Evolutionary conservation across 1,140 invertebrate species (phyloP), one percentile per base, ranked within the genome.

Genomic region (Drosophila watanabei): DNA sequence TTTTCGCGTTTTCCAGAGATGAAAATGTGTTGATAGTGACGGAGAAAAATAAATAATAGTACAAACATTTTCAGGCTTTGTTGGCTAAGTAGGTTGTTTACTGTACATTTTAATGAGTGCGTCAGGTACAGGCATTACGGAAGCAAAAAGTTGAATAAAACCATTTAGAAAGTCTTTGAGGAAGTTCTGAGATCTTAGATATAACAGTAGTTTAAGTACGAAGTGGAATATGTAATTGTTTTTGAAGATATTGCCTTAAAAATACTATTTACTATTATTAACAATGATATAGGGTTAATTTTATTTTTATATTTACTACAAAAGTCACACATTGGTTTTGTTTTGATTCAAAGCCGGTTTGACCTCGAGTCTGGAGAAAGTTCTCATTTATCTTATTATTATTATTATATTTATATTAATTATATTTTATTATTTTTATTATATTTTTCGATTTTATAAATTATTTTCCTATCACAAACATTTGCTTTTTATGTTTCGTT

Each of bases 21-120:
- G 75, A 72, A 88, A 82, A 73, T 46, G 18, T 56, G 75, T 73
- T 61, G 86, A 85, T 89, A 84, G 52, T 49, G 30, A 10, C 14
- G 39, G 30, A 30, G 0, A 33, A 33, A 18, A 28, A 48, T 28
- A 24, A 24, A 48, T 48, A 24, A 13, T 41, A 63, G 39, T 20
- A 4, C 18, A 16, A 35, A 33, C 30, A 28, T 56, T 28, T 72
- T 82, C 54, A 45, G 64, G 63, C 72, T 51, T 61, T 75, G 62
- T 32, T 88, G 69, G 30, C 9, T 45, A 84, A 75, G 59, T 79
- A 70, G 78, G 78, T 70, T 77, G 56, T 8, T 56, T 56, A 52
- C 68, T 33, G 28, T 37, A 28, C 33, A 45, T 30, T 59, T 16
- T 20, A 39, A 54, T 52, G 46, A n/a, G 28, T 64, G 46, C 14